Evolutionary conservation across 2,113 vertebrate species (phyloP).

Genomic region (Sinosuthora webbiana): DNA sequence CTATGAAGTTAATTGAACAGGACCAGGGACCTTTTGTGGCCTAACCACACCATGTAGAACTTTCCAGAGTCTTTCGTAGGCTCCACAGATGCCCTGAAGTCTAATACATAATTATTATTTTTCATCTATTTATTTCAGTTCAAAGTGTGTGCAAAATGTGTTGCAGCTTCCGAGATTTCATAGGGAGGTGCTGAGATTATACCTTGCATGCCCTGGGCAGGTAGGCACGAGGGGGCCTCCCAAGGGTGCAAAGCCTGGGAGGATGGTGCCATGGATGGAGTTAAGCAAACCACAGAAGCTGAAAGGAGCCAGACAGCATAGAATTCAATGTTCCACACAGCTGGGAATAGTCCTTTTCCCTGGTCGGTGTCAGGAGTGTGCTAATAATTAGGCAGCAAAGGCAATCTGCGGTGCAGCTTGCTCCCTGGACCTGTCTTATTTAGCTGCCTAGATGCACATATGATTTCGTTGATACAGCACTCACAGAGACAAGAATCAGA

Average conservation of each 20-base stretch:
- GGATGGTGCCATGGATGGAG: background rate
- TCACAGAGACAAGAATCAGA: slow-evolving; percentile 39
- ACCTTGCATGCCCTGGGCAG: background rate
- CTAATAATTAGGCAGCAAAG: slow-evolving; percentile 29
- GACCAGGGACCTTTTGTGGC: background rate
- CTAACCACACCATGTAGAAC: background rate
- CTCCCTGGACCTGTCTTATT: slow-evolving; percentile 14
- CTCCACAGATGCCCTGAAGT: background rate
- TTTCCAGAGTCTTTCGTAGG: background rate
- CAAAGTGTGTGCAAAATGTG: background rate
- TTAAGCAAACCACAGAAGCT: background rate
- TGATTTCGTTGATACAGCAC: slow-evolving; percentile 21
- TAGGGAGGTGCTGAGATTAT: background rate
- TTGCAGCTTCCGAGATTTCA: background rate
- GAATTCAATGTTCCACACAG: background rate
- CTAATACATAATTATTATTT: background rate
- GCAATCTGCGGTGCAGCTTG: slow-evolving; percentile 53
- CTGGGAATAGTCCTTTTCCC: background rate
- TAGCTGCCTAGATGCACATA: background rate
- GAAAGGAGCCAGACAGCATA: background rate
- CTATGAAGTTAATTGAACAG: background rate
- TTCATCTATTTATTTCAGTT: slow-evolving; percentile 28
- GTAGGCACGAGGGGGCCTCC: background rate
- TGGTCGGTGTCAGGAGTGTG: background rate
- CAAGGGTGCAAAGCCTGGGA: background rate